Evolutionary conservation across 2,888 invertebrate genomes (phyloP), one percentile per base, ranked within the genome.

Genomic region (Xiphydria camelus): DNA sequence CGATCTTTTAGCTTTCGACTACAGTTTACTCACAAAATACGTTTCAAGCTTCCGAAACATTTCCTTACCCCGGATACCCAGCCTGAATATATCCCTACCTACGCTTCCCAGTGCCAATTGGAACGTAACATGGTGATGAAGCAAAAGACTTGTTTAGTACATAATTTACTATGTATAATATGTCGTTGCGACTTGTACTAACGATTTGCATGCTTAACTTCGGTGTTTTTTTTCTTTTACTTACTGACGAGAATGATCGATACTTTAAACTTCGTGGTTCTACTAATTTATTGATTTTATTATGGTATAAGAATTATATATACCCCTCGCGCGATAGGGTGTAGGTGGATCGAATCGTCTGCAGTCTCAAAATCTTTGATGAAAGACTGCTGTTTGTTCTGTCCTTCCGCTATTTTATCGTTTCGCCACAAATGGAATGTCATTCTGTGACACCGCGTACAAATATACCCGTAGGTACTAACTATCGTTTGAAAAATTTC

Each of bases 61-160:
- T 44, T 56, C 66, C 17, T 39, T 66, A 31, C 47, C 67, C 34
- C 34, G 59, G 37, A 51, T 68, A 36, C 55, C 61, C 35, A 59
- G 54, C 61, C 53, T 64, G 51, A 71, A 74, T 57, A 63, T 69
- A 52, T 63, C 66, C 53, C 57, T 69, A 37, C 61, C 70, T 40
- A 58, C 61, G 47, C 54, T 70, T 33, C 58, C 60, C 47, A 59
- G 59, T 44, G 60, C 68, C 55, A 64, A 61, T 21, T 69, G 66
- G 65, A 68, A 68, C 40, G 51, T 66, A 34, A 53, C 54, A 21
- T 61, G 59, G 55, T 61, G 55, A 62, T 59, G 47, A 49, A 12
- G n/a, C 4, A 10, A 10, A 29, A 10, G 29, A 29, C 29, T 14
- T 14, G 29, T 10, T 29, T 4, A n/a, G n/a, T n/a, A n/a, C n/a